Evolutionary conservation across 2,113 vertebrate species (phyloP).

Genomic region (Poicephalus gulielmi): DNA sequence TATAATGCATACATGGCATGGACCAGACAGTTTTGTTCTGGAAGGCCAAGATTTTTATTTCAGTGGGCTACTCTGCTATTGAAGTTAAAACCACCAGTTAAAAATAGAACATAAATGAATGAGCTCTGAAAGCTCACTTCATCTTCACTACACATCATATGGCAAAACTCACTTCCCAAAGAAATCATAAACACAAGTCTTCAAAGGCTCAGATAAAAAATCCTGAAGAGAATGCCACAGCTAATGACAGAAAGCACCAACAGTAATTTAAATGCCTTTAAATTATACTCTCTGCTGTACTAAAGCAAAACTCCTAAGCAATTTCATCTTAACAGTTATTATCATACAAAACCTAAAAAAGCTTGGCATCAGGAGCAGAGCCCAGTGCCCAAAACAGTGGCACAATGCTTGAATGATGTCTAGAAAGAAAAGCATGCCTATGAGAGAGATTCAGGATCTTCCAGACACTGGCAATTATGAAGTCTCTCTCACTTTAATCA

Average conservation of each 20-base stretch:
- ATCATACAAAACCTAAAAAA: background rate
- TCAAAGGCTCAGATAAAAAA: background rate
- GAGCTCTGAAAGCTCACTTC: background rate
- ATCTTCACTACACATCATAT: background rate
- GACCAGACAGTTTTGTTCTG: background rate
- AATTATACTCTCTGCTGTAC: background rate
- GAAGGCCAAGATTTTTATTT: background rate
- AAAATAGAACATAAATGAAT: background rate
- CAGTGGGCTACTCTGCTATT: background rate
- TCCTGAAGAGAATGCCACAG: background rate
- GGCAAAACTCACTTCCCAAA: background rate
- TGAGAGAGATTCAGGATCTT: background rate
- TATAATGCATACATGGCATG: background rate
- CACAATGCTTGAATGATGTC: background rate
- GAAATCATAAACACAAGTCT: background rate
- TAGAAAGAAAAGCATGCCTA: background rate
- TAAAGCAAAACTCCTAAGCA: background rate
- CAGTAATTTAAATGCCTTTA: background rate
- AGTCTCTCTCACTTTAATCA: background rate
- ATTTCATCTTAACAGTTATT: background rate
- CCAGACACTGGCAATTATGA: background rate
- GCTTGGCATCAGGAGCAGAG: background rate
- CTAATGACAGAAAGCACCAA: background rate
- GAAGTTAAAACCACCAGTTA: background rate
- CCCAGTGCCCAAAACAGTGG: background rate